These are phyloP conservation scores for Microctonus hyperodae DNA, from an alignment of 2,888 invertebrate species.

Conservation along the genomic window DNA sequence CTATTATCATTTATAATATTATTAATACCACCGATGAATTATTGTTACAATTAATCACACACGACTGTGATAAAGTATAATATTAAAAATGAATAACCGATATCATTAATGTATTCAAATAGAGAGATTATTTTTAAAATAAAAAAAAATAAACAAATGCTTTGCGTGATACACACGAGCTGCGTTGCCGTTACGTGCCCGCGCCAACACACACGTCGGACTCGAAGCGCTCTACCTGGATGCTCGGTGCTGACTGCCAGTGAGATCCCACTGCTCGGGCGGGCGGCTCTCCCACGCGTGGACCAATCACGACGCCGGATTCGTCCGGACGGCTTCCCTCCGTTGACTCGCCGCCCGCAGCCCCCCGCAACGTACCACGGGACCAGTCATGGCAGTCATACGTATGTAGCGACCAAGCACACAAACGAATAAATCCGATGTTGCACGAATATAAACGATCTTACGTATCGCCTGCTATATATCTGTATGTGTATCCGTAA, in stretches of 20 bases:
- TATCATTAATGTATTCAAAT: too few species aligned
- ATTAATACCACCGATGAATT: too few species aligned
- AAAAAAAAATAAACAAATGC: not conserved
- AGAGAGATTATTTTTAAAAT: too few species aligned
- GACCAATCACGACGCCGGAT: conserved; percentile 60
- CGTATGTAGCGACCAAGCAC: conserved; percentile 36
- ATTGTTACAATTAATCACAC: too few species aligned
- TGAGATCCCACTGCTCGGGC: conserved; percentile 57
- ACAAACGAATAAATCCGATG: conserved; percentile 46
- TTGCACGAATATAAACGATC: conserved; percentile 40
- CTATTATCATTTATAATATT: too few species aligned
- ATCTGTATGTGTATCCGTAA: conserved; percentile 3
- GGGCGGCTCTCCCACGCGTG: conserved; percentile 61
- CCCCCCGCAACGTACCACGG: conserved; percentile 38
- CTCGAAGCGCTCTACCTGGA: conserved; percentile 53
- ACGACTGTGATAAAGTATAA: too few species aligned
- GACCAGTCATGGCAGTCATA: conserved; percentile 59
- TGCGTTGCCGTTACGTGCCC: conserved; percentile 5
- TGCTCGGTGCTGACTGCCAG: conserved; percentile 60
- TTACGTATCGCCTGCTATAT: not conserved
- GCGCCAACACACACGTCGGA: conserved; percentile 28
- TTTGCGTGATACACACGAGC: conserved; percentile 1
- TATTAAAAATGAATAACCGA: too few species aligned
- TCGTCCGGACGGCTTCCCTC: conserved; percentile 54
- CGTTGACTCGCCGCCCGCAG: conserved; percentile 44